Percentiles rank a stretch among this genome's conserved stretches.
phyloP scores from a whole-genome alignment of 2,888 invertebrate species.

The Parnassius glacialis region DNA sequence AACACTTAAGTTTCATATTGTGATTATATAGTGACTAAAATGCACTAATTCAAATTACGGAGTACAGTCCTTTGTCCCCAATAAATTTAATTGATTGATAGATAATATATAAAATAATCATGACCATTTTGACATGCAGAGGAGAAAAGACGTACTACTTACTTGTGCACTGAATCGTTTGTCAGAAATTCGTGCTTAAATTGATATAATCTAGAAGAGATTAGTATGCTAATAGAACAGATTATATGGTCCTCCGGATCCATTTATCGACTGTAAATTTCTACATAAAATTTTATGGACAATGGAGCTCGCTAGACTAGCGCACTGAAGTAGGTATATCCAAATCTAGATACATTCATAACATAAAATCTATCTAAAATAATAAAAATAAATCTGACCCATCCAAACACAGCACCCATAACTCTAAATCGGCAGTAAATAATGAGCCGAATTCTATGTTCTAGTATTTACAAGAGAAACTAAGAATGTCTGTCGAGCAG shows the following conservation, averaged over 20 bases:
- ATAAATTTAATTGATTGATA: neutral
- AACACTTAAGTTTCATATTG: constrained; percentile 55
- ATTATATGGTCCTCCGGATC: constrained; percentile 56
- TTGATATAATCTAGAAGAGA: constrained; percentile 72
- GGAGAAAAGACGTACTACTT: constrained; percentile 66
- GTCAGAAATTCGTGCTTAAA: constrained; percentile 58
- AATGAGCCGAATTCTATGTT: constrained; percentile 53
- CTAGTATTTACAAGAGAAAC: constrained; percentile 62
- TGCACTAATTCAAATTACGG: constrained; percentile 30
- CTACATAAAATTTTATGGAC: constrained; percentile 71
- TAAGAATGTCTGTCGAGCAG: constrained; percentile 48
- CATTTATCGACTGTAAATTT: constrained; percentile 59
- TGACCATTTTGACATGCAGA: constrained; percentile 39
- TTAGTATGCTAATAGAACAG: constrained; percentile 72
- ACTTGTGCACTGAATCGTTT: constrained; percentile 45
- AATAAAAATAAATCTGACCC: constrained; percentile 71
- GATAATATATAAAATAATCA: neutral
- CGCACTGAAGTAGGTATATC: constrained; percentile 48
- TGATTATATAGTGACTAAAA: constrained; percentile 33
- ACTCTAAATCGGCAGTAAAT: constrained; percentile 51
- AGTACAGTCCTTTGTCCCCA: constrained; percentile 59
- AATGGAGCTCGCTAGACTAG: constrained; percentile 75
- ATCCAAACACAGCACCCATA: constrained; percentile 72
- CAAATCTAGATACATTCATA: constrained; percentile 67
- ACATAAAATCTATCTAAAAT: constrained; percentile 63